phyloP scores from a whole-genome alignment of 2,113 vertebrate species.

The Lucifuga dentata region DNA sequence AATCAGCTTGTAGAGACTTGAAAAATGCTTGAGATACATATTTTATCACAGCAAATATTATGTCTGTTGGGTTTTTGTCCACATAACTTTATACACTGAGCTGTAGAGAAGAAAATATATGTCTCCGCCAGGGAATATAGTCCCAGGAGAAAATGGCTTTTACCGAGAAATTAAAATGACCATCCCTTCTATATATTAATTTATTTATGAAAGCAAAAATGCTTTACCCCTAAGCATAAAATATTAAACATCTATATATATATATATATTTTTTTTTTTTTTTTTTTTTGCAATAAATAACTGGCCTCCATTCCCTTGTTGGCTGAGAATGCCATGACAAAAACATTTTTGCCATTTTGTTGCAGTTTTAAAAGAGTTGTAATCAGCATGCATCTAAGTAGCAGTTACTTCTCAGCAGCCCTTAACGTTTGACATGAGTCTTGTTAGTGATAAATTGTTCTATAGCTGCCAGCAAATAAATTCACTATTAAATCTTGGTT shows the following conservation, averaged over 20 bases:
- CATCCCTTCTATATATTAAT: too few relatives aligned
- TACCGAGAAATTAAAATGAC: too few relatives aligned
- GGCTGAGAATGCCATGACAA: not conserved
- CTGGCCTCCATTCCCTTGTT: not conserved
- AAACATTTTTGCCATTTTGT: slow-evolving; percentile 9
- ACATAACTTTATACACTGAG: too few relatives aligned
- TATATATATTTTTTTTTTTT: too few relatives aligned
- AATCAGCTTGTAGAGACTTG: too few relatives aligned
- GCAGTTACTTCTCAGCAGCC: slow-evolving; percentile 60
- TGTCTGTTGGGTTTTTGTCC: too few relatives aligned
- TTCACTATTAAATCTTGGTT: slow-evolving; percentile 34
- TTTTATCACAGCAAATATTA: too few relatives aligned
- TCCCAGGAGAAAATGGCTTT: too few relatives aligned
- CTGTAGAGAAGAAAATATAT: too few relatives aligned
- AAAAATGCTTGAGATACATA: too few relatives aligned
- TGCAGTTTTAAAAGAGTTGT: slow-evolving; percentile 27
- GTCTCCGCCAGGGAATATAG: too few relatives aligned
- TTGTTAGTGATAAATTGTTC: slow-evolving; percentile 32
- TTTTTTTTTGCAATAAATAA: not conserved
- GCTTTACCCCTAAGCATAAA: not conserved
- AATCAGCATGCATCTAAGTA: slow-evolving; percentile 52
- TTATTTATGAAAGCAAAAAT: not conserved
- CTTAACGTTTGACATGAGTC: slow-evolving; percentile 25
- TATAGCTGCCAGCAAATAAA: slow-evolving; percentile 22
- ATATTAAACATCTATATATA: not conserved